Base-by-base conservation (phyloP, 2,797 vertebrate species). In the Argyrosomus regius region DNA sequence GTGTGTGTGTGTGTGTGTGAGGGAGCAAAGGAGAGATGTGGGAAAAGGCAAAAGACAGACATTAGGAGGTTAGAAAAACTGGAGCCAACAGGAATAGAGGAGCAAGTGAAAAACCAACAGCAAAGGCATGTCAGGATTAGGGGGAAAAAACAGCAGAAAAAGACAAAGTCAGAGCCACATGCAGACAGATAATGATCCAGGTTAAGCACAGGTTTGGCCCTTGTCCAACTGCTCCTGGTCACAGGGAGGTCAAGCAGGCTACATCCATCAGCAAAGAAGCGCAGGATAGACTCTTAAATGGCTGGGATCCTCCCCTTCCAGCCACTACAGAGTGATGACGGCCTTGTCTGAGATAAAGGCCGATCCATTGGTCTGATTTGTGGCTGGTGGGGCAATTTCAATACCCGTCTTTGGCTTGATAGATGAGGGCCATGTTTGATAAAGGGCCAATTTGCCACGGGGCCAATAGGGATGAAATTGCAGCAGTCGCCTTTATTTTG, bases 301-400 rank as follows among this genome's bases (percentile, higher is more conserved):
- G 77, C 85, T 70, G 43, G 63, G 84, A 91, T 92, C 91, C 85
- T 91, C 90, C 90, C 88, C 92, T 92, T 89, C 82, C 88, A 84
- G 90, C 87, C 86, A 89, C 91, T 77, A 75, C 89, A 93, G 94
- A 95, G 90, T 89, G 92, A 95, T 94, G 93, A 93, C 88, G 92
- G 94, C 95, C 95, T 96, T 95, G 94, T 94, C 91, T 88, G 90
- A 92, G 93, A 95, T 94, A 95, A 94, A 93, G 91, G 82, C 88
- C 84, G 89, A 95, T 94, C 94, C 91, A 93, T 94, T 89, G 93
- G 88, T 82, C 92, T 95, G 94, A 95, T 96, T 95, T 95, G 95
- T 95, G 93, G 94, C 90, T 63, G 66, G 84, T 88, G 81, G 92
- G 87, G 92, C 93, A 94, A 95, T 95, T 96, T 95, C 95, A 95